phyloP scores from a whole-genome alignment of 1,140 invertebrate species.

The Philopotamus ludificatus region DNA sequence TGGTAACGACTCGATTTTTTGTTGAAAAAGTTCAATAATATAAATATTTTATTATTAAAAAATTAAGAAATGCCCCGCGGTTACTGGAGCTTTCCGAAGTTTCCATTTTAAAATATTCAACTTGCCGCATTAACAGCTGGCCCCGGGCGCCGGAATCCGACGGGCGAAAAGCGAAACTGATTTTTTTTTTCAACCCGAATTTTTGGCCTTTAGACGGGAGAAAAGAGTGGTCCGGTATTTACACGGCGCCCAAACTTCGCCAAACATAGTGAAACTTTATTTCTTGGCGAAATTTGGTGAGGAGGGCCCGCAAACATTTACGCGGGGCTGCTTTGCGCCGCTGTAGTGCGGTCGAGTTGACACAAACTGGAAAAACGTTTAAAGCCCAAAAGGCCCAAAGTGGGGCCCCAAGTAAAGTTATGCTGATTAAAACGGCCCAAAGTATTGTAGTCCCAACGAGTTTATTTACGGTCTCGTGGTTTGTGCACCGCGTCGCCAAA shows the following conservation, averaged over 20 bases:
- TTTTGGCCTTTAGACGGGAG: no score
- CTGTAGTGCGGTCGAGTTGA: no score
- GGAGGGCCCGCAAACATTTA: no score
- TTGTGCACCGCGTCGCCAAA: neutral
- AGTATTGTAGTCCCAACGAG: neutral
- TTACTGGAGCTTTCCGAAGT: no score
- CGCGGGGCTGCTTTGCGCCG: no score
- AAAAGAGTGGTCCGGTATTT: no score
- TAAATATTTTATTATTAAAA: no score
- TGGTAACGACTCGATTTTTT: no score
- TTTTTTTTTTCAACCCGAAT: neutral
- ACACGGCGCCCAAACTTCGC: no score
- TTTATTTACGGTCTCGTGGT: neutral
- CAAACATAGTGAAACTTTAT: no score
- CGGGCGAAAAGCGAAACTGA: slow-evolving; percentile 1
- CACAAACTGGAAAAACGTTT: neutral
- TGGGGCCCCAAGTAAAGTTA: neutral
- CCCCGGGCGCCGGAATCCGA: neutral
- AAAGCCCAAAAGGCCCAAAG: neutral
- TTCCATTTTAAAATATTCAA: slow-evolving; percentile 25
- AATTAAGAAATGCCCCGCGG: neutral
- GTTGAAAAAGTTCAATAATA: no score
- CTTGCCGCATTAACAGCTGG: slow-evolving; percentile 24
- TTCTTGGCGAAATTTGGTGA: no score
- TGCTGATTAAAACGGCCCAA: neutral